phyloP scores from a whole-genome alignment of 1,140 invertebrate genomes.

The Drosophila bocqueti region DNA sequence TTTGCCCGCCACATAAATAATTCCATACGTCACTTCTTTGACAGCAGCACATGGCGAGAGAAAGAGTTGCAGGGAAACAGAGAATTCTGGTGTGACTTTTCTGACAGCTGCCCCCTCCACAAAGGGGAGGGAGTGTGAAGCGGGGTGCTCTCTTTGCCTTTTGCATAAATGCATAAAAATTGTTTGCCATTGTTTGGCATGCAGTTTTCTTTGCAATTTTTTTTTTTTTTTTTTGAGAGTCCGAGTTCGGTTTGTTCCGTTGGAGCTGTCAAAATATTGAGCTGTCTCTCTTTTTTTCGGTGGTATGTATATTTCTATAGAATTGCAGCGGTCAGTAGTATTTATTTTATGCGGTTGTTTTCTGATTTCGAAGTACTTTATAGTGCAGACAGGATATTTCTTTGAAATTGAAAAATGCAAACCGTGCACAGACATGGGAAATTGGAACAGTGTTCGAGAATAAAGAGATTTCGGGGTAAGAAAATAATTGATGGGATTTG shows the following conservation, averaged over 20 bases:
- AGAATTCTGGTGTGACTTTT: constrained; percentile 73
- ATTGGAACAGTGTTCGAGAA: constrained; percentile 14
- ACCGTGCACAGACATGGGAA: neutral
- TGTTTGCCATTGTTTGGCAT: constrained; percentile 76
- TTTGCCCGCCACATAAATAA: constrained; percentile 59
- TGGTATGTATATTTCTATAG: constrained; percentile 48
- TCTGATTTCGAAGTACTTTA: constrained; percentile 54
- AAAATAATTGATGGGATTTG: constrained; percentile 2
- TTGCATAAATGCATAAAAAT: constrained; percentile 83
- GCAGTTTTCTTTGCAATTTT: constrained; percentile 40
- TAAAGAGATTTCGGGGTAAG: neutral
- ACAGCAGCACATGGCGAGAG: constrained; percentile 58
- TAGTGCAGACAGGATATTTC: constrained; percentile 65
- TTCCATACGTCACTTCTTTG: constrained; percentile 66
- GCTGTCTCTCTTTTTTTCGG: constrained; percentile 66
- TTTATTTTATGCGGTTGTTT: constrained; percentile 48
- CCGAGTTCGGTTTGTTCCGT: constrained; percentile 37
- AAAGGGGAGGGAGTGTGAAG: neutral
- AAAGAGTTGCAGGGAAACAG: constrained; percentile 23
- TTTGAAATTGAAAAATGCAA: constrained; percentile 68
- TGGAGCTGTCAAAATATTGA: constrained; percentile 79
- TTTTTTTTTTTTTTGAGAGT: constrained; percentile 11
- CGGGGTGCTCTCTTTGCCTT: constrained; percentile 43
- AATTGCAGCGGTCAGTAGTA: constrained; percentile 45
- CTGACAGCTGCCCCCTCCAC: constrained; percentile 57